phyloP scores from a whole-genome alignment of 2,888 invertebrate species.

The Oscheius sp. region DNA sequence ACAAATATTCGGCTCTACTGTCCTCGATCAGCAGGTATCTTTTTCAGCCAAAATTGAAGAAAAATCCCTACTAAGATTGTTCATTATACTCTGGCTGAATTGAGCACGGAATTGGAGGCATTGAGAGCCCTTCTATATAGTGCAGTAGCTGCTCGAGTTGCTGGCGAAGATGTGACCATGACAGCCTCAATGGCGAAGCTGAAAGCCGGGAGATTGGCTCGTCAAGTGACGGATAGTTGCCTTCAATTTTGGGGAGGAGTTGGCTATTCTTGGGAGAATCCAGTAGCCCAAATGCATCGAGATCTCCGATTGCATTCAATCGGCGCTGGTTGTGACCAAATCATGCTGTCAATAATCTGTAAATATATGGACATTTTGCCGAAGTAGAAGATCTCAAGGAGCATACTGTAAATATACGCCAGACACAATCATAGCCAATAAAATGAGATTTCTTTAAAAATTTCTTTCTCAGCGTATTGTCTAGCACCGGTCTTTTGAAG shows the following conservation, averaged over 20 bases:
- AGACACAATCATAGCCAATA: too few relatives aligned
- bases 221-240: slow-evolving; percentile 74
- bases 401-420: slow-evolving; percentile 4
- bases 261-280: slow-evolving; percentile 74
- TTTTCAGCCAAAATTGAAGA: slow-evolving; percentile 33
- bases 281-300: slow-evolving; percentile 71
- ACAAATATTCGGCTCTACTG: slow-evolving; percentile 73
- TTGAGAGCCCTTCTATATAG: slow-evolving; percentile 73
- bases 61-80: slow-evolving; percentile 69
- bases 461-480: background rate
- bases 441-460: too few relatives aligned
- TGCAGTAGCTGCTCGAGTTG: slow-evolving; percentile 59
- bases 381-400: slow-evolving; percentile 8
- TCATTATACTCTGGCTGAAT: slow-evolving; percentile 75
- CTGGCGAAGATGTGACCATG: slow-evolving; percentile 74
- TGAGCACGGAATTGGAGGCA: slow-evolving; percentile 74
- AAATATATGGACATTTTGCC: slow-evolving; percentile 71
- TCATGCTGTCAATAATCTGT: slow-evolving; percentile 75
- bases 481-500: background rate
- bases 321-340: slow-evolving; percentile 76
- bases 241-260: slow-evolving; percentile 76
- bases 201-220: slow-evolving; percentile 73
- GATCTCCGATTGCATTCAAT: slow-evolving; percentile 75
- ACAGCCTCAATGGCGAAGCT: slow-evolving; percentile 76
- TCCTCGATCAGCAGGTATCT: slow-evolving; percentile 67